Percentiles rank a stretch among this genome's conserved stretches.
Conservation (phyloP, 2,113 vertebrate genomes). For the Protobothrops mucrosquamatus region DNA sequence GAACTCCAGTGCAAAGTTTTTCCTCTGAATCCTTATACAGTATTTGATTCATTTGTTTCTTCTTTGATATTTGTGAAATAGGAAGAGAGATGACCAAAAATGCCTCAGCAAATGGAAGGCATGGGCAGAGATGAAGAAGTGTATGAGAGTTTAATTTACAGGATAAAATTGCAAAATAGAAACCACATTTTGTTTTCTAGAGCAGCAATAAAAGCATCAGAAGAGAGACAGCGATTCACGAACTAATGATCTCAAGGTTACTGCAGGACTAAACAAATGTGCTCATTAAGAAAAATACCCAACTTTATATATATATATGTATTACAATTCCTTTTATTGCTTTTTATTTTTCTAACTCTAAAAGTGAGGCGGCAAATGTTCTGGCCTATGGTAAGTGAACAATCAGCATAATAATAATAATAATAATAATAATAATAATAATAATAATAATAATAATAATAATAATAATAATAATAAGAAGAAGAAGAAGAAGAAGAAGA, state of each 20-base stretch:
- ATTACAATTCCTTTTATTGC: constrained; percentile 7
- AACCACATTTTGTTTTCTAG: constrained; percentile 22
- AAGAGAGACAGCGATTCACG: constrained; percentile 59
- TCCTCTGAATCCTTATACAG: constrained; percentile 31
- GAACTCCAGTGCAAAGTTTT: not conserved
- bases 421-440: not conserved
- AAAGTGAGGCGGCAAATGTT: constrained; percentile 19
- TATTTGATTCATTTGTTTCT: constrained; percentile 38
- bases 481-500: too few species aligned
- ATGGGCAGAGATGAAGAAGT: constrained; percentile 39
- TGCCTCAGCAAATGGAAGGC: constrained; percentile 37
- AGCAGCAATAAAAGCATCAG: constrained; percentile 45
- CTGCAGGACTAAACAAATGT: constrained; percentile 32
- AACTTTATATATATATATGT: constrained; percentile 14
- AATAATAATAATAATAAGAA: not conserved
- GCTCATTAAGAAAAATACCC: constrained; percentile 20
- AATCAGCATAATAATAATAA: constrained; percentile 44
- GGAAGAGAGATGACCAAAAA: not conserved
- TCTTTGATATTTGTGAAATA: not conserved
- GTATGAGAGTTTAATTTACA: constrained; percentile 54
- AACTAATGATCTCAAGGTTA: constrained; percentile 48
- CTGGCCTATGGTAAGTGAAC: not conserved
- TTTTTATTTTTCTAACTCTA: constrained; percentile 27
- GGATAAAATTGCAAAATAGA: constrained; percentile 46
- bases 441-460: constrained; percentile 13